phyloP scores from a whole-genome alignment of 2,888 invertebrate genomes.

The Anoplius nigerrimus region DNA sequence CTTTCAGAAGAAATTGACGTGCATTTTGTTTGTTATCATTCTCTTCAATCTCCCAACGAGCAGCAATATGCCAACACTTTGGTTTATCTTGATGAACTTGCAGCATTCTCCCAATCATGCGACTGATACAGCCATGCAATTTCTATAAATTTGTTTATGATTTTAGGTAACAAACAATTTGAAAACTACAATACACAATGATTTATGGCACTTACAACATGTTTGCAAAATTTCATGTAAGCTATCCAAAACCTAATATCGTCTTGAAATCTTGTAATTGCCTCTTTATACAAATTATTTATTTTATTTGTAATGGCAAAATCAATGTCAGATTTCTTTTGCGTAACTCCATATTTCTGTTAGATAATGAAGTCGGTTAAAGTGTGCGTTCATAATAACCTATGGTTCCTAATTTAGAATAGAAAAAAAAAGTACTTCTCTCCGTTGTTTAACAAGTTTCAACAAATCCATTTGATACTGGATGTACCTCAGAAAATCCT shows the following conservation, averaged over 20 bases:
- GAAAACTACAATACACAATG: conserved; percentile 17
- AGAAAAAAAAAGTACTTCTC: conserved; percentile 73
- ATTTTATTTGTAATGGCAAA: conserved; percentile 83
- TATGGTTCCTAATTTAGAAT: background rate
- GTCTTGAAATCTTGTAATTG: conserved; percentile 82
- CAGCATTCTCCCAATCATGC: conserved; percentile 74
- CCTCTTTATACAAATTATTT: conserved; percentile 84
- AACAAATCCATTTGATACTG: conserved; percentile 83
- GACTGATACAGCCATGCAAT: conserved; percentile 68
- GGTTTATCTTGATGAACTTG: conserved; percentile 85
- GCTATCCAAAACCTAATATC: conserved; percentile 86
- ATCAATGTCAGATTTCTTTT: conserved; percentile 82
- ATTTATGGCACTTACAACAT: conserved; percentile 76
- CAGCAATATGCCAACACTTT: conserved; percentile 87
- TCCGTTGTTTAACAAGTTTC: conserved; percentile 80
- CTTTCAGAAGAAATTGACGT: conserved; percentile 84
- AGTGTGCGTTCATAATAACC: background rate
- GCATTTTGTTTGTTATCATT: conserved; percentile 82
- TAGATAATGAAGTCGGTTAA: conserved; percentile 29
- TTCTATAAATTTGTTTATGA: conserved; percentile 52
- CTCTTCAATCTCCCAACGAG: conserved; percentile 86
- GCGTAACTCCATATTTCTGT: conserved; percentile 76
- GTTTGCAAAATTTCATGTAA: conserved; percentile 87
- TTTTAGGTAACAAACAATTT: conserved; percentile 10
- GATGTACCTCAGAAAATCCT: conserved; percentile 84